Conservation (phyloP, 2,113 vertebrate genomes). For the Zosterops japonicus region DNA sequence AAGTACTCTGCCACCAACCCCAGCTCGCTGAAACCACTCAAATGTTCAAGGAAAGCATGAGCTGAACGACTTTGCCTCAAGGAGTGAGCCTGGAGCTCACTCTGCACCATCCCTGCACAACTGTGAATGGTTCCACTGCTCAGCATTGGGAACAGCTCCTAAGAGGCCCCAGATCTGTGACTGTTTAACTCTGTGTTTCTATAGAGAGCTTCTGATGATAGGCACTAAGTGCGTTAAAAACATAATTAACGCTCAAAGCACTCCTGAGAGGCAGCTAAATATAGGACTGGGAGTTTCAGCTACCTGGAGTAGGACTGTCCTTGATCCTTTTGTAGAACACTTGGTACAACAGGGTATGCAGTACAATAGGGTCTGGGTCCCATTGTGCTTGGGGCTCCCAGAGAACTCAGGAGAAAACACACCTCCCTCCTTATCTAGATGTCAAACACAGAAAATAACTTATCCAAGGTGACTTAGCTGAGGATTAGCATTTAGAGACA, state of each 20-base stretch:
- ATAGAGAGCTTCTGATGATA: background rate
- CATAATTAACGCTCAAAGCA: constrained; percentile 39
- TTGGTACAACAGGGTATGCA: background rate
- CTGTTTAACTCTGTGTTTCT: constrained; percentile 17
- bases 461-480: background rate
- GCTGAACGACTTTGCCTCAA: background rate
- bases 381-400: background rate
- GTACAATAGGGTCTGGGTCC: background rate
- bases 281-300: background rate
- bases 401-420: background rate
- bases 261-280: constrained; percentile 20
- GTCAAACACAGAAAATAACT: background rate
- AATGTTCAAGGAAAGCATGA: background rate
- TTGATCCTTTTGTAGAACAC: background rate
- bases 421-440: background rate
- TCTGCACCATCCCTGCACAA: background rate
- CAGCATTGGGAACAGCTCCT: background rate
- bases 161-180: background rate
- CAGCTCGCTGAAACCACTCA: background rate
- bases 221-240: constrained; percentile 34
- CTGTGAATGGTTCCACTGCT: background rate
- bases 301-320: background rate
- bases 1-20: background rate
- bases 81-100: background rate
- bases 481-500: background rate